A percentile compares a stretch with the other conserved stretches of the same genome.
These are phyloP conservation scores for Equus przewalskii DNA, from an alignment of 2,113 vertebrate genomes.

Conservation along the genomic window DNA sequence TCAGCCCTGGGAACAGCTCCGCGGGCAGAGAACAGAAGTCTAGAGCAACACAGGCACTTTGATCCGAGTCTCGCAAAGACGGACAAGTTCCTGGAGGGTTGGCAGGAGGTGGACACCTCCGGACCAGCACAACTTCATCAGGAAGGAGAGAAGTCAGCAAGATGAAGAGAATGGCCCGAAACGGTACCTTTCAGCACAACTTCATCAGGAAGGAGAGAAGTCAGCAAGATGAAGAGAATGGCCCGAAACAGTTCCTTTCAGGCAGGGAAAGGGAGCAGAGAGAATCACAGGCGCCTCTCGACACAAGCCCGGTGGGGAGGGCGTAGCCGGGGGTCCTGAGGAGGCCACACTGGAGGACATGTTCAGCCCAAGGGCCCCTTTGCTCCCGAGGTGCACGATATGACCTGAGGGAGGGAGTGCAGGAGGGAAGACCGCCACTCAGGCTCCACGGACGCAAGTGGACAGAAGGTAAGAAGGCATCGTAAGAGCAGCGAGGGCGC, in stretches of 20 bases:
- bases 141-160: background rate
- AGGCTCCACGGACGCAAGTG: too few relatives aligned
- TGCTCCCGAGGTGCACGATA: background rate
- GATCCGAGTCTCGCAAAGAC: background rate
- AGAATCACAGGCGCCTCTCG: too few relatives aligned
- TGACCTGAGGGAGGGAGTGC: background rate
- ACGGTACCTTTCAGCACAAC: background rate
- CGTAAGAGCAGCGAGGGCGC: background rate
- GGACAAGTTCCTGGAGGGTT: background rate
- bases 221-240: background rate
- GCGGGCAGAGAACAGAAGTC: conserved; percentile 35
- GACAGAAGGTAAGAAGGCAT: background rate
- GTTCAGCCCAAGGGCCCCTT: background rate
- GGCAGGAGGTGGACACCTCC: background rate
- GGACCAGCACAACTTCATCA: background rate
- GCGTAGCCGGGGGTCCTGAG: background rate
- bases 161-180: background rate
- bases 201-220: background rate
- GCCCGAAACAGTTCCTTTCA: accelerated
- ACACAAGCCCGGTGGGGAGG: background rate
- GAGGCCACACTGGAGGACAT: accelerated
- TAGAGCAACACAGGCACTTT: background rate
- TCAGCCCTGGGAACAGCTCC: background rate
- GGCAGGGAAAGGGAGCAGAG: background rate
- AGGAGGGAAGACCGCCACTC: too few relatives aligned